These are phyloP conservation scores for Spinus pinus DNA, from an alignment of 2,797 vertebrate species.

Conservation along the genomic window DNA sequence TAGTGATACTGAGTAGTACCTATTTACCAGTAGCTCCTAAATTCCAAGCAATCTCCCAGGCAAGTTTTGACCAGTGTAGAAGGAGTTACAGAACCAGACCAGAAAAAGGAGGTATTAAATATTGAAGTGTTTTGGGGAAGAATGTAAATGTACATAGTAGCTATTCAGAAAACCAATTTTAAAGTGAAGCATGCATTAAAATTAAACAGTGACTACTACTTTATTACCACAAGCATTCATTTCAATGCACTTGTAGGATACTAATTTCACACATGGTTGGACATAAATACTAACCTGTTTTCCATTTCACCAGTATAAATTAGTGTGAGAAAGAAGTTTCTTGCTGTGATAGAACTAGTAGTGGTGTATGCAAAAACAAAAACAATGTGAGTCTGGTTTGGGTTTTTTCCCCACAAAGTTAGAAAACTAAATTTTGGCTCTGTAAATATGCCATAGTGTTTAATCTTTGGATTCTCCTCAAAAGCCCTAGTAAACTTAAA, in stretches of 20 bases:
- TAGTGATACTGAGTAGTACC: background rate
- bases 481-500: background rate
- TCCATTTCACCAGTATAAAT: slow-evolving; percentile 52
- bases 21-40: background rate
- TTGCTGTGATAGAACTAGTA: background rate
- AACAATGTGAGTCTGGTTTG: background rate
- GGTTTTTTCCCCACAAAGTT: background rate
- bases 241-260: slow-evolving; percentile 56
- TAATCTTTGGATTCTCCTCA: background rate
- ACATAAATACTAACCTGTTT: slow-evolving; percentile 63
- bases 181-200: slow-evolving; percentile 55
- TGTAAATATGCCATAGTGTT: background rate
- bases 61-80: background rate
- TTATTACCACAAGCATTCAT: slow-evolving; percentile 57
- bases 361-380: background rate
- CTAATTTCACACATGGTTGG: slow-evolving; percentile 68
- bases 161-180: slow-evolving; percentile 48
- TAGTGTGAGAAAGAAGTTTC: slow-evolving; percentile 33
- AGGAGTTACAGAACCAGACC: background rate
- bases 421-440: background rate
- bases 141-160: slow-evolving; percentile 19
- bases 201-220: slow-evolving; percentile 64
- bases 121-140: slow-evolving; percentile 29
- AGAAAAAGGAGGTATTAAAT: slow-evolving; percentile 32
- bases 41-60: background rate